These are phyloP conservation scores for Morone saxatilis DNA, from an alignment of 2,113 vertebrate genomes.

Conservation along the genomic window DNA sequence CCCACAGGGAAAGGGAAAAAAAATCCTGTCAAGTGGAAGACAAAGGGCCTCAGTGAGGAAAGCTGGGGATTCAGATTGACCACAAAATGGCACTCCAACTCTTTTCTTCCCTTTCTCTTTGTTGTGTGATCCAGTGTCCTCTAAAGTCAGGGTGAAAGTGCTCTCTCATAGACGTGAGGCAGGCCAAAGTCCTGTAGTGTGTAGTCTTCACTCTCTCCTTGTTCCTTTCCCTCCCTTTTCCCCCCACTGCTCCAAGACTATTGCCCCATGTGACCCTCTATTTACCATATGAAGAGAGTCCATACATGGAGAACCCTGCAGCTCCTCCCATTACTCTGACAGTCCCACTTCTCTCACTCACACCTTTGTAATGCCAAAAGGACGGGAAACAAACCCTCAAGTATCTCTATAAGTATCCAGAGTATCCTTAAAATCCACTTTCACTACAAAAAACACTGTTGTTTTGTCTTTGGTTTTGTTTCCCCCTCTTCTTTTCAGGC, in stretches of 20 bases:
- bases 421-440: neutral
- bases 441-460: neutral
- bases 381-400: neutral
- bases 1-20: neutral
- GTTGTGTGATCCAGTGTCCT: slow-evolving; percentile 49
- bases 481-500: slow-evolving; percentile 22
- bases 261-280: slow-evolving; percentile 74
- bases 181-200: slow-evolving; percentile 66
- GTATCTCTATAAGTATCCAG: neutral
- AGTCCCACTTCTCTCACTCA: slow-evolving; percentile 45
- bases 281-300: slow-evolving; percentile 72
- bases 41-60: neutral
- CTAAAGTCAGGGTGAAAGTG: slow-evolving; percentile 49
- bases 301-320: slow-evolving; percentile 43
- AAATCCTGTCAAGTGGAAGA: slow-evolving; percentile 1
- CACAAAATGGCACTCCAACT: slow-evolving; percentile 36
- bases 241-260: slow-evolving; percentile 43
- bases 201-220: slow-evolving; percentile 39
- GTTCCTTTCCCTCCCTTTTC: slow-evolving; percentile 64
- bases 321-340: slow-evolving; percentile 64
- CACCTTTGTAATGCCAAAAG: slow-evolving; percentile 58
- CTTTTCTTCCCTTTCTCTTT: slow-evolving; percentile 37
- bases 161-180: slow-evolving; percentile 50
- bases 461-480: neutral
- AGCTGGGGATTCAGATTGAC: slow-evolving; percentile 17